phyloP scores from a whole-genome alignment of 2,888 invertebrate species.

The Mystacides longicornis region DNA sequence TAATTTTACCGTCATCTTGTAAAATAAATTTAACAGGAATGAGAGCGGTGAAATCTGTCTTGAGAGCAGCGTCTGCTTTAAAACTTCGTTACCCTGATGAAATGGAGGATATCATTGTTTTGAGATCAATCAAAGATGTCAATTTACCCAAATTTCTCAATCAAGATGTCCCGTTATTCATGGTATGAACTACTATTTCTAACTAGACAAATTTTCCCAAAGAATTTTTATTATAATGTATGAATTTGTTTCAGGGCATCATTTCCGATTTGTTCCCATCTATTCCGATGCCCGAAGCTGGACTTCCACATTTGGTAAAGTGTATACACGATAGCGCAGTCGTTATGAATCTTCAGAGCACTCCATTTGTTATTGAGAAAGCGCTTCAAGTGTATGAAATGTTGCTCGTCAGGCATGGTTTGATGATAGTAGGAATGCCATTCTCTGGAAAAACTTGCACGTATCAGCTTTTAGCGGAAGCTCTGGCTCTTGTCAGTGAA shows the following conservation, averaged over 20 bases:
- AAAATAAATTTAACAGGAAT: no score
- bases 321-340: conserved; percentile 55
- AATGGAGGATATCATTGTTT: conserved; percentile 75
- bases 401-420: conserved; percentile 89
- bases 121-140: conserved; percentile 89
- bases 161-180: conserved; percentile 81
- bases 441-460: conserved; percentile 89
- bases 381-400: conserved; percentile 80
- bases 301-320: conserved; percentile 55
- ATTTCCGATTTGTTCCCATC: conserved; percentile 92
- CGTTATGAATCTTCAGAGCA: conserved; percentile 73
- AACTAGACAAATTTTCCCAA: not conserved
- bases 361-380: conserved; percentile 77
- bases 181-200: conserved; percentile 48
- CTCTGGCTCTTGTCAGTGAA: conserved; percentile 69
- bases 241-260: conserved; percentile 60
- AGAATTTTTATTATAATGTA: not conserved
- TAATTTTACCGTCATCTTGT: no score
- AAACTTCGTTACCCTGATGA: conserved; percentile 85
- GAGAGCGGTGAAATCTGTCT: conserved; percentile 90
- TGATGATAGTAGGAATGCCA: conserved; percentile 89
- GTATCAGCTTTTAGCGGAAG: conserved; percentile 75
- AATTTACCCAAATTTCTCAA: conserved; percentile 90
- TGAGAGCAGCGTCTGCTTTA: conserved; percentile 84
- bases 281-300: conserved; percentile 66